Evolutionary conservation across 2,113 vertebrate genomes (phyloP).

Genomic region (Muntiacus muntjak): DNA sequence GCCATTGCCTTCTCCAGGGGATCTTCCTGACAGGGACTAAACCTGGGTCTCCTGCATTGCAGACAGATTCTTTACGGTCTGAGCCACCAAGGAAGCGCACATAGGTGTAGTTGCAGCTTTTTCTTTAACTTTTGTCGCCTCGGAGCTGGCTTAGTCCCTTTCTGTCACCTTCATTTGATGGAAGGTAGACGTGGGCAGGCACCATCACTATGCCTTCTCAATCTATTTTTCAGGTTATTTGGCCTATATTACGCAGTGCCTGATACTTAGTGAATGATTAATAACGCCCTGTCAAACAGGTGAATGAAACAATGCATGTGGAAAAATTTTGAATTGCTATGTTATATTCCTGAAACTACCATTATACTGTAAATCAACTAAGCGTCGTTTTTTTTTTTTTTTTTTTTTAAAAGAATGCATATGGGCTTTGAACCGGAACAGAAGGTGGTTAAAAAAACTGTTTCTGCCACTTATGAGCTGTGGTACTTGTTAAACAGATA

Average conservation of each 20-base stretch:
- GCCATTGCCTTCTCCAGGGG: background rate
- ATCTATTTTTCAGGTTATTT: background rate
- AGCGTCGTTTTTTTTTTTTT: background rate
- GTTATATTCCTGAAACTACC: background rate
- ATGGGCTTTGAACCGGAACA: background rate
- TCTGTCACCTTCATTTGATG: too few species aligned
- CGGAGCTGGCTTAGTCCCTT: background rate
- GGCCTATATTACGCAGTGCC: background rate
- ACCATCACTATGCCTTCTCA: background rate
- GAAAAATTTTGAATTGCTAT: background rate
- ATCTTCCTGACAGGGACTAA: background rate
- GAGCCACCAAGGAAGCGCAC: background rate
- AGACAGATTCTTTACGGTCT: background rate
- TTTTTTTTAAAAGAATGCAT: background rate
- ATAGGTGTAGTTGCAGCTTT: background rate
- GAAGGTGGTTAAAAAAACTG: background rate
- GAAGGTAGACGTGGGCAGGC: background rate
- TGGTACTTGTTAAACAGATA: background rate
- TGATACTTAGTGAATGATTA: background rate
- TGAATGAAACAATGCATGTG: background rate
- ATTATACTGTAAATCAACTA: background rate
- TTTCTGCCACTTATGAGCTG: background rate
- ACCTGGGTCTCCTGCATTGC: background rate
- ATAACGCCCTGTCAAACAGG: background rate
- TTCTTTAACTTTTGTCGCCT: background rate